phyloP scores from a whole-genome alignment of 2,113 vertebrate genomes.

The Myiozetetes cayanensis region DNA sequence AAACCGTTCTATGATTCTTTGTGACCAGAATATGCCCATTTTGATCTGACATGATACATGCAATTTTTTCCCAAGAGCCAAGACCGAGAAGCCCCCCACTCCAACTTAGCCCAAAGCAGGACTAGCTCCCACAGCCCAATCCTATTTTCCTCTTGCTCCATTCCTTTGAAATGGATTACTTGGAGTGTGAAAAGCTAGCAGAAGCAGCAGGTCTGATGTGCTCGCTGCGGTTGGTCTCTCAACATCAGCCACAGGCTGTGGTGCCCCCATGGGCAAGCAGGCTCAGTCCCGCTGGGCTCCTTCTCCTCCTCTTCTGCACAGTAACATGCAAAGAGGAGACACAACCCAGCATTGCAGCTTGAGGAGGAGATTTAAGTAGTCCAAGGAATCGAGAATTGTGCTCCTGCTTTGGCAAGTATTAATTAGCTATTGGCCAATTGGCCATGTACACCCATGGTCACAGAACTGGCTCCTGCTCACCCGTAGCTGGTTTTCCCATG shows the following conservation, averaged over 20 bases:
- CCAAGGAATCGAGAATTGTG: background rate
- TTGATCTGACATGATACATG: rapidly evolving
- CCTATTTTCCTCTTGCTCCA: background rate
- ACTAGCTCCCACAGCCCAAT: background rate
- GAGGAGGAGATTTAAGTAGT: background rate
- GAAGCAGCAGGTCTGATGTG: background rate
- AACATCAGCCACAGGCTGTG: background rate
- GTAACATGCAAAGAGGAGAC: background rate
- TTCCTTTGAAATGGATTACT: background rate
- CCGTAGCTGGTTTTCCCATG: background rate
- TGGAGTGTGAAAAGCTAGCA: background rate
- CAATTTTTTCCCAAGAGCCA: background rate
- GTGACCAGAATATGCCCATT: background rate
- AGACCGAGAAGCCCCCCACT: background rate
- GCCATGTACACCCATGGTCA: background rate
- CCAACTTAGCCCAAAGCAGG: background rate
- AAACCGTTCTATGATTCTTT: background rate
- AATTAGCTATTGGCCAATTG: background rate
- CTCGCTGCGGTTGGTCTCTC: rapidly evolving
- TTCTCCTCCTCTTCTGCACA: background rate
- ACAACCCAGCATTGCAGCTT: background rate
- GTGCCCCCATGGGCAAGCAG: background rate
- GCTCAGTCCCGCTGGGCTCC: background rate
- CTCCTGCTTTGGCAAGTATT: background rate
- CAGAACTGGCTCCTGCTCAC: background rate